phyloP scores from a whole-genome alignment of 2,888 invertebrate genomes.

The Thera britannica region DNA sequence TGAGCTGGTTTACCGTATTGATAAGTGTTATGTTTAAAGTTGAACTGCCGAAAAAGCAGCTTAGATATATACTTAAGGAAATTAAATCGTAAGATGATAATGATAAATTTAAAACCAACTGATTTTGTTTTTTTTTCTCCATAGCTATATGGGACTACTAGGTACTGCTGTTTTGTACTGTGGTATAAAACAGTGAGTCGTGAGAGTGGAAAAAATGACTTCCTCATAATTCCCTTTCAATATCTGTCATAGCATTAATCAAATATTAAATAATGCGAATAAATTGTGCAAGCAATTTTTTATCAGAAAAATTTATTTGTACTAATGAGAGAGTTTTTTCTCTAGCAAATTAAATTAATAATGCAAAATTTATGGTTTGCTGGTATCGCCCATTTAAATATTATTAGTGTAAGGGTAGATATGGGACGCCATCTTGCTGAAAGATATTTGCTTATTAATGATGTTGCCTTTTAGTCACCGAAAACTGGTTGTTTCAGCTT shows the following conservation, averaged over 20 bases:
- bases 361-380: constrained; percentile 12
- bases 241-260: no score
- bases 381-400: constrained; percentile 21
- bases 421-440: constrained; percentile 58
- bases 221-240: no score
- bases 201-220: no score
- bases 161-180: neutral
- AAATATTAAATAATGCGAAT: no score
- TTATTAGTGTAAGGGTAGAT: constrained; percentile 45
- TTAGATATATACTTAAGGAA: constrained; percentile 38
- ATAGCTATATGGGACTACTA: constrained; percentile 5
- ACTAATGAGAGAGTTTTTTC: neutral
- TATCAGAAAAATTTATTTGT: neutral
- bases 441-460: constrained; percentile 66
- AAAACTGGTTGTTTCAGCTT: constrained; percentile 78
- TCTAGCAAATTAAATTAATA: constrained; percentile 13
- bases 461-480: constrained; percentile 75
- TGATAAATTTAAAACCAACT: constrained; percentile 30
- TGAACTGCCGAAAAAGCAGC: constrained; percentile 35
- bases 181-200: no score
- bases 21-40: constrained; percentile 38
- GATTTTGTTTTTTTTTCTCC: constrained; percentile 16
- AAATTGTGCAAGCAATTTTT: neutral
- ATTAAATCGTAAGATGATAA: constrained; percentile 42
- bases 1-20: constrained; percentile 20